Base-by-base conservation (phyloP, 2,797 vertebrate species). In the Scleropages formosus region DNA sequence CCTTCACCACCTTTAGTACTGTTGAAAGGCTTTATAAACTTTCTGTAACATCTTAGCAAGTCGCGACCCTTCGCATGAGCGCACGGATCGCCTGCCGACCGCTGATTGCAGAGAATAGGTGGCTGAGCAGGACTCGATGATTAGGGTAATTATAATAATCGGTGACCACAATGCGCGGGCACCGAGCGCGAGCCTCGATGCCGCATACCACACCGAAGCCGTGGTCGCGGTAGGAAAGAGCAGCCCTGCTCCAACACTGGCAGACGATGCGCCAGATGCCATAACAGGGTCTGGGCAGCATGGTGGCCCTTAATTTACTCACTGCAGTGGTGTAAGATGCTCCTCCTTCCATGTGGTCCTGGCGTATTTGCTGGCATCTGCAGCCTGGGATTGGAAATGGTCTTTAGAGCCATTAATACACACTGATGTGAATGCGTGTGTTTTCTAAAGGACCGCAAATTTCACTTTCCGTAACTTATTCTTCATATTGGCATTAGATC, bases 81-180 rank as follows among this genome's bases (percentile, higher is more conserved):
- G 46, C 27, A 67, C 12, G 31, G 66, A 6, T 1, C 56, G 2
- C 66, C n/a, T 51, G 46, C 4, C 22, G 46, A 68, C 6, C 22
- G 47, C 22, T 68, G 44, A 68, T 68, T 68, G 66, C 44, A 4
- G 66, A 20, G 68, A 20, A 51, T 49, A 22, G n/a, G 44, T 24
- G 44, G 44, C 46, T 3, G 22, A 22, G 20, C 9, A 22, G 49
- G n/a, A 24, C 66, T 47, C 47, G 67, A 18, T 20, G 11, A 49
- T 68, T 68, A 68, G 18, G 44, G 22, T 47, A 46, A 68, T 68
- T 68, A 68, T 20, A 46, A 44, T 8, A 68, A 68, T 68, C 22
- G 47, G 10, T 44, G 7, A 22, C 31, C 20, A 3, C 59, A 61
- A 3, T n/a, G 20, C n/a, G 46, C 49, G 10, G 49, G 49, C 10